phyloP scores from a whole-genome alignment of 2,113 vertebrate genomes.

The Phalacrocorax pelagicus region DNA sequence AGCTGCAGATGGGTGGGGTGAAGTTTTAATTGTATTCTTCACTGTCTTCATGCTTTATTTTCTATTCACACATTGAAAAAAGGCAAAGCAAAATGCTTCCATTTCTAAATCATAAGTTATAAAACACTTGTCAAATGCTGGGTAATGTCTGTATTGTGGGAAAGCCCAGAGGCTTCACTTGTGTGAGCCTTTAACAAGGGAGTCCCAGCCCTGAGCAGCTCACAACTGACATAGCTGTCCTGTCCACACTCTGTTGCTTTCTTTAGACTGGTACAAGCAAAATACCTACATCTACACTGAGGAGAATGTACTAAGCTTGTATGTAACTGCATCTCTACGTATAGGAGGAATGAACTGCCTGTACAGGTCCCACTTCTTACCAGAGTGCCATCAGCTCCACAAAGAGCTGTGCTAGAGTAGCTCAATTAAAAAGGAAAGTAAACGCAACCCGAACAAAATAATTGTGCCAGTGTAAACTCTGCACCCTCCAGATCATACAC shows the following conservation, averaged over 20 bases:
- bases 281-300: no score
- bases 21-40: background rate
- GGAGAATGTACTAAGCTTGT: no score
- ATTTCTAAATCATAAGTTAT: background rate
- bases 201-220: background rate
- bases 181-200: background rate
- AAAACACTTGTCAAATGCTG: rapidly evolving
- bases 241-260: background rate
- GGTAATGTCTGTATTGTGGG: background rate
- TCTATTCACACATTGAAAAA: background rate
- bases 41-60: background rate
- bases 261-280: background rate
- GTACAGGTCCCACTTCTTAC: rapidly evolving
- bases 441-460: background rate
- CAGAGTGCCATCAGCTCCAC: background rate
- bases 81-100: background rate
- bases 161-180: background rate
- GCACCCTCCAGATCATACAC: background rate
- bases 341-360: background rate
- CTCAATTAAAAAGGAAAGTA: background rate
- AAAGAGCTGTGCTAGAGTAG: background rate
- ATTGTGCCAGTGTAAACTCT: background rate
- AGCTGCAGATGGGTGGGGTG: background rate
- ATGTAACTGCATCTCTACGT: background rate
- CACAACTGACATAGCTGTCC: background rate